Base-by-base conservation (phyloP, 2,888 invertebrate genomes). In the Chrysolina americana region DNA sequence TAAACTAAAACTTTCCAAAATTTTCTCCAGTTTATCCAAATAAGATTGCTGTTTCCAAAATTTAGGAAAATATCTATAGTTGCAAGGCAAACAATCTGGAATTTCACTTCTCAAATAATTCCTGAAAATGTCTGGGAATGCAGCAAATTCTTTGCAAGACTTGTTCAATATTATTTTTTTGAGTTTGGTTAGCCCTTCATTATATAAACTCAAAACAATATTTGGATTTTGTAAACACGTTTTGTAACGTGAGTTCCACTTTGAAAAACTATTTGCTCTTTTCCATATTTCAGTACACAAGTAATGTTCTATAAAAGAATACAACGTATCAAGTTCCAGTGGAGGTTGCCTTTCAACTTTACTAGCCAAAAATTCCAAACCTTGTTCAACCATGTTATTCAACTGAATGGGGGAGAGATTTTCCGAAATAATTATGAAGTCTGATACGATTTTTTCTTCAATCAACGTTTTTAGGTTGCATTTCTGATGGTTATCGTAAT, bases 41-140 rank as follows among this genome's bases (percentile, higher is more conserved):
- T 92, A 91, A 68, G 89, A 87, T 44, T 87, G 81, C 77, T 87
- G 89, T 79, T 90, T 92, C 88, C 92, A 93, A 82, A 90, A 90
- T 21, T 87, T 87, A 0, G 93, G 91, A 79, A 94, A 93, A 85
- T 93, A 92, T 85, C 93, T 93, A 80, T 92, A 91, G 44, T 91
- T 90, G 78, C 92, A 91, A 0, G 94, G 93, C 81, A 92, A 89
- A 50, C 90, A 90, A 59, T 89, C 89, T 1, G 89, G 88, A 17
- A 81, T 87, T 82, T 65, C 85, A 81, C 77, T 90, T 87, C 70
- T 92, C 86, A 87, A 77, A 75, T 90, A 92, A 50, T 87, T 84
- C 73, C 89, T 90, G 73, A 95, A 91, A 82, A 94, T 93, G 21
- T 90, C 86, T 0, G 95, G 92, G 86, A 95, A 93, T 81, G 90